These are phyloP conservation scores for Tetragnatha montana DNA, from an alignment of 2,888 invertebrate species.

Conservation along the genomic window DNA sequence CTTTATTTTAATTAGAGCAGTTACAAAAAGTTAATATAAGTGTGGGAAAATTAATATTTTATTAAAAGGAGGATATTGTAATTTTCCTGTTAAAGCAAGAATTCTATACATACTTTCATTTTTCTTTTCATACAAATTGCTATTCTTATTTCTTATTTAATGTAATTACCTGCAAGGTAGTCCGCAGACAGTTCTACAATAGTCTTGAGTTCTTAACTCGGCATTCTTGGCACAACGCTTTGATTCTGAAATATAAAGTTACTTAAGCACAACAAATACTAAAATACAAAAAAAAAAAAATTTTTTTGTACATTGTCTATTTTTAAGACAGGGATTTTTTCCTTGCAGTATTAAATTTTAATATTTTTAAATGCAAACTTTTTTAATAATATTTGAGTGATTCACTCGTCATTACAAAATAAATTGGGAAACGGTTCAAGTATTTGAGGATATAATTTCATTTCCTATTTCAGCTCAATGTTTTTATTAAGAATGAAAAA, in stretches of 20 bases:
- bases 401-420: too few species aligned
- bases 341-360: too few species aligned
- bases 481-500: background rate
- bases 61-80: background rate
- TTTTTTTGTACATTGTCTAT: too few species aligned
- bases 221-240: constrained; percentile 17
- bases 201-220: constrained; percentile 28
- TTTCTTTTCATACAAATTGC: background rate
- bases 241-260: constrained; percentile 27
- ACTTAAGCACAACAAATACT: too few species aligned
- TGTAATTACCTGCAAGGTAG: constrained; percentile 55
- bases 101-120: background rate
- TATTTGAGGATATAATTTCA: background rate
- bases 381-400: too few species aligned
- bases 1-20: background rate
- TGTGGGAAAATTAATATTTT: background rate
- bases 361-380: too few species aligned
- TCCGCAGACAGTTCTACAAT: constrained; percentile 53
- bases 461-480: too few species aligned
- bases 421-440: too few species aligned
- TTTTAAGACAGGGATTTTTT: too few species aligned
- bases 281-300: too few species aligned
- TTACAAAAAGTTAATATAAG: background rate
- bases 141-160: background rate
- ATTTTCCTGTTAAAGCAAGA: background rate